These are phyloP conservation scores for Thomomys bottae DNA, from an alignment of 2,113 vertebrate genomes.

Conservation along the genomic window DNA sequence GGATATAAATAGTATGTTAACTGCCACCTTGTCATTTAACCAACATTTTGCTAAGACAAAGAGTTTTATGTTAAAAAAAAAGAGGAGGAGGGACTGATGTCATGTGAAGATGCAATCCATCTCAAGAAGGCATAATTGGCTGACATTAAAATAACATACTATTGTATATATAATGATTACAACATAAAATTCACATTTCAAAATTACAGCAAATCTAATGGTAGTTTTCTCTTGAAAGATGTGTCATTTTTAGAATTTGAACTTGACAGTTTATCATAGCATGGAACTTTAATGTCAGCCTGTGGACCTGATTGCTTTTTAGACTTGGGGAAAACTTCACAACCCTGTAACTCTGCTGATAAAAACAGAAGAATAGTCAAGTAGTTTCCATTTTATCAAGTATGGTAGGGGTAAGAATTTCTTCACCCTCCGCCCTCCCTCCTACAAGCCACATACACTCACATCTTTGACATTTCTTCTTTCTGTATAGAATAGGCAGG, in stretches of 20 bases:
- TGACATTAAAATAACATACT: conserved; percentile 52
- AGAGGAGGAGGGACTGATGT: neutral
- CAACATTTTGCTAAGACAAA: neutral
- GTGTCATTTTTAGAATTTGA: conserved; percentile 48
- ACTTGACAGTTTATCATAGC: neutral
- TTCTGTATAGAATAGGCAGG: neutral
- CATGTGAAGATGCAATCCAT: neutral
- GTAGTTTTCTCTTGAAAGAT: conserved; percentile 50
- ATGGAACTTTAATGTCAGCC: neutral
- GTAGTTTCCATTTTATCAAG: neutral
- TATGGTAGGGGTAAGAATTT: neutral
- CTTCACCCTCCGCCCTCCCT: too few relatives aligned
- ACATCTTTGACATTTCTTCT: neutral
- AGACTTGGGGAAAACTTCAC: conserved; percentile 16
- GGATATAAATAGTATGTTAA: neutral
- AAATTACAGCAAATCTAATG: conserved; percentile 51
- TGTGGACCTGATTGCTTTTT: conserved; percentile 24
- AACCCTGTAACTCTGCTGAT: neutral
- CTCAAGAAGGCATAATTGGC: conserved; percentile 19
- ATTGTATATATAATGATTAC: conserved; percentile 23
- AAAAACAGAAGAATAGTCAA: neutral
- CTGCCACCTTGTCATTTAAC: conserved; percentile 20
- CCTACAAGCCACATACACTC: neutral
- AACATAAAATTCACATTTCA: conserved; percentile 55
- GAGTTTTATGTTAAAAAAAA: conserved; percentile 25